Conservation (phyloP, 2,888 invertebrate genomes). For the Lasioglossum leucozonium region DNA sequence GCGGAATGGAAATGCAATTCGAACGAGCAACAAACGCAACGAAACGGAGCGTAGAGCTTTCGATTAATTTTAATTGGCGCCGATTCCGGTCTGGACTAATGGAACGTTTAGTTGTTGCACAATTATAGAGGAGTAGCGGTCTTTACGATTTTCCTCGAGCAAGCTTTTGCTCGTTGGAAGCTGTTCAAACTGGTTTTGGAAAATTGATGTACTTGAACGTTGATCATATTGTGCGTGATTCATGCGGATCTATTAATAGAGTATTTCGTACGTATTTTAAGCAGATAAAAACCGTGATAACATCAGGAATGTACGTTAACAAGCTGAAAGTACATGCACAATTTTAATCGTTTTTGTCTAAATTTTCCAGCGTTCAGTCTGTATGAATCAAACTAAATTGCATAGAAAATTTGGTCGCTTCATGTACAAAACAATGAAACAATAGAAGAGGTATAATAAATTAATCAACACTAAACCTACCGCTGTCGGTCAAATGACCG, state of each 20-base stretch:
- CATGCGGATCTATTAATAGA: not conserved
- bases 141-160: not conserved
- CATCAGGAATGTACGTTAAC: not conserved
- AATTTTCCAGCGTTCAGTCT: no score
- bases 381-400: no score
- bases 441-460: no score
- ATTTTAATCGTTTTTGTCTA: not conserved
- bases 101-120: not conserved
- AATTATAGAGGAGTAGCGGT: not conserved
- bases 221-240: not conserved
- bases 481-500: no score
- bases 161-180: not conserved
- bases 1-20: not conserved
- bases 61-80: constrained; percentile 3
- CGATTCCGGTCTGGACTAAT: not conserved
- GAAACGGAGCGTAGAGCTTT: constrained; percentile 7
- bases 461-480: no score
- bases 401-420: not conserved
- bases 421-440: not conserved
- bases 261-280: not conserved
- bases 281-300: not conserved
- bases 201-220: not conserved
- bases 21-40: not conserved
- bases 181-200: not conserved
- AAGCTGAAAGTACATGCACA: not conserved